These are phyloP conservation scores for Leuciscus idus DNA, from an alignment of 2,113 vertebrate genomes.

Conservation along the genomic window DNA sequence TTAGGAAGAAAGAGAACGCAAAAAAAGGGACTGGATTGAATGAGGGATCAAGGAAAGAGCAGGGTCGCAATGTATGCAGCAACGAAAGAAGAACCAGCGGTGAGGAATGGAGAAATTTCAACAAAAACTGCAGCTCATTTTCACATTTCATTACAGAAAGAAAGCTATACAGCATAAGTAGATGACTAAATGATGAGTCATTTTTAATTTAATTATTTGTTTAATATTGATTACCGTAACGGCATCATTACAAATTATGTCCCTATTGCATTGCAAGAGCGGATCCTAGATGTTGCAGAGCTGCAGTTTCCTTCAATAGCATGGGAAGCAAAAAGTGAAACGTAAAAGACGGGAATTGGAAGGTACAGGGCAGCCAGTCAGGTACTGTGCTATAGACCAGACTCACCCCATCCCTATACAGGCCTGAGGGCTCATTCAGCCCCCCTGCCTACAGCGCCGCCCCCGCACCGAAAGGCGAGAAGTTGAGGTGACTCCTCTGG, in stretches of 20 bases:
- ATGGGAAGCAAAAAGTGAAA: slow-evolving; percentile 41
- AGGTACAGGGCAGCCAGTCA: slow-evolving; percentile 40
- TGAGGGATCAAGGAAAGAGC: slow-evolving; percentile 33
- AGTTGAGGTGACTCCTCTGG: slow-evolving; percentile 82
- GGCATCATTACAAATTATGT: background rate
- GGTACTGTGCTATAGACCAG: slow-evolving; percentile 46
- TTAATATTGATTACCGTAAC: background rate
- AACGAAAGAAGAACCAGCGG: slow-evolving; percentile 9
- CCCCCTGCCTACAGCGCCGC: slow-evolving; percentile 74
- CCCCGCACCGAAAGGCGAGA: slow-evolving; percentile 81
- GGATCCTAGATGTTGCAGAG: slow-evolving; percentile 29
- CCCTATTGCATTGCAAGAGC: background rate
- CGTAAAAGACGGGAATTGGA: slow-evolving; percentile 8
- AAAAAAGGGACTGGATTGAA: slow-evolving; percentile 36
- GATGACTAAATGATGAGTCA: background rate
- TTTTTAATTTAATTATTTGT: background rate
- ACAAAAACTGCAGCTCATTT: slow-evolving; percentile 55
- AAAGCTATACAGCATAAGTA: background rate
- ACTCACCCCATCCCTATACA: slow-evolving; percentile 77
- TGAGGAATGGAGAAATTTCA: slow-evolving; percentile 14
- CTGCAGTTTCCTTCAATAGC: slow-evolving; percentile 65
- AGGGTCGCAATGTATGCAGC: slow-evolving; percentile 18
- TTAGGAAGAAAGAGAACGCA: slow-evolving; percentile 19
- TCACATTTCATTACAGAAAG: background rate
- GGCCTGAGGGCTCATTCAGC: slow-evolving; percentile 40